Evolutionary conservation across 2,113 vertebrate genomes (phyloP).

Genomic region (Gorsachius goisagi): DNA sequence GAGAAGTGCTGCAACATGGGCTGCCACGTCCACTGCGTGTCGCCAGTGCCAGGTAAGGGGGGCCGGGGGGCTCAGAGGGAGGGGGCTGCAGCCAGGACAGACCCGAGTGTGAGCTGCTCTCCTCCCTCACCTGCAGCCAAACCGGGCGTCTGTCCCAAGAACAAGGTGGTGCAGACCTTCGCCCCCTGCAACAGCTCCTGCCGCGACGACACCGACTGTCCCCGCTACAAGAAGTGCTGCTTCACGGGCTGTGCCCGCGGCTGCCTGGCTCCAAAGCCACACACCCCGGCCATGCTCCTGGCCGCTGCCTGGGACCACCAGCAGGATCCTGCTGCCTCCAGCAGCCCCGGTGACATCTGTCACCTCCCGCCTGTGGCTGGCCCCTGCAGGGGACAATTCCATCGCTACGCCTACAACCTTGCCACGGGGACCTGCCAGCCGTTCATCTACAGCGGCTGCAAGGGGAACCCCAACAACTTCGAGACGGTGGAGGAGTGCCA

Average conservation of each 20-base stretch:
- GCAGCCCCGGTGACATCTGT: neutral
- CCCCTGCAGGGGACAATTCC: neutral
- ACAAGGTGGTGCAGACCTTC: neutral
- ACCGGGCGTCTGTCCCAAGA: neutral
- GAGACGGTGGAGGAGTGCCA: neutral
- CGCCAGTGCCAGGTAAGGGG: neutral
- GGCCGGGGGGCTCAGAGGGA: rapidly evolving
- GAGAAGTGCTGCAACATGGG: neutral
- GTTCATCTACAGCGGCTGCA: neutral
- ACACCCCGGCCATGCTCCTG: rapidly evolving
- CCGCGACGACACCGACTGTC: neutral
- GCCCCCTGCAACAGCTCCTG: neutral
- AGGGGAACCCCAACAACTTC: neutral
- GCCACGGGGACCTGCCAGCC: neutral
- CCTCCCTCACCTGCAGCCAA: neutral
- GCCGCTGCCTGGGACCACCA: rapidly evolving
- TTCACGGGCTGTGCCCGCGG: neutral
- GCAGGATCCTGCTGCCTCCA: no score
- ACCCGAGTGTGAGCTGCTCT: rapidly evolving
- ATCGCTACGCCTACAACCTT: neutral
- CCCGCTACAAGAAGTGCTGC: neutral
- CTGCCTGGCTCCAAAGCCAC: neutral
- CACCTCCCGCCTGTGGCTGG: neutral
- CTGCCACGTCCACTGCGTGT: rapidly evolving
- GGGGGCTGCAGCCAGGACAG: neutral